Evolutionary conservation across 2,113 vertebrate species (phyloP).

Genomic region (Triplophysa rosa): DNA sequence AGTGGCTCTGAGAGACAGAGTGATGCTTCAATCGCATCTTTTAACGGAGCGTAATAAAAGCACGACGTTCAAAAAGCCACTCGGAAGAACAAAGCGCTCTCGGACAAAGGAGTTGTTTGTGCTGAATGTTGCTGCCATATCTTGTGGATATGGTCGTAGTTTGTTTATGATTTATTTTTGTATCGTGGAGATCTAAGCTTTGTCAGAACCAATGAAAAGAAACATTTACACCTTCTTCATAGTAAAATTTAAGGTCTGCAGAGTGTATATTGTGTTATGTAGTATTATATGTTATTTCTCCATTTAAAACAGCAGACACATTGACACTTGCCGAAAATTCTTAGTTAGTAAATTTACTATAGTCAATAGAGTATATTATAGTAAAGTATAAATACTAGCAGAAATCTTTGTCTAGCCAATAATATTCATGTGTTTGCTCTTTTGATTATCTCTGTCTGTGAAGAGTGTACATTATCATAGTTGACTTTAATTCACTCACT

Average conservation of each 20-base stretch:
- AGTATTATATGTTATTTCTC: no score
- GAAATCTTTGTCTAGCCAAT: no score
- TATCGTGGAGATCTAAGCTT: not conserved
- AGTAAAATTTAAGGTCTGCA: not conserved
- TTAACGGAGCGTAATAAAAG: constrained; percentile 67
- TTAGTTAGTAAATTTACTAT: no score
- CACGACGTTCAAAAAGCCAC: constrained; percentile 66
- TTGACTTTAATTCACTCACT: no score
- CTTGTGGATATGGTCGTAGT: not conserved
- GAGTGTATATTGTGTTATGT: no score
- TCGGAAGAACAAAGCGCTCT: constrained; percentile 63
- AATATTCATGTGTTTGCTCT: no score
- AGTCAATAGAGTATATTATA: no score
- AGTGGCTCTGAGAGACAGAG: constrained; percentile 46
- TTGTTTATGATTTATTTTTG: not conserved
- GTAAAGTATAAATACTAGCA: no score
- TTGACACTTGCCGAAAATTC: no score
- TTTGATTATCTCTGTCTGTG: no score
- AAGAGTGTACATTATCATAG: no score
- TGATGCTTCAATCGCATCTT: constrained; percentile 52
- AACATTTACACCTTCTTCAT: not conserved
- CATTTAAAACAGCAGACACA: no score
- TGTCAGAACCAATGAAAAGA: not conserved
- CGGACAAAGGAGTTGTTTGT: not conserved
- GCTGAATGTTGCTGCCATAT: not conserved